Evolutionary conservation across 2,113 vertebrate species (phyloP), one percentile per base, ranked within the genome.

Genomic region (Dicerorhinus sumatrensis): DNA sequence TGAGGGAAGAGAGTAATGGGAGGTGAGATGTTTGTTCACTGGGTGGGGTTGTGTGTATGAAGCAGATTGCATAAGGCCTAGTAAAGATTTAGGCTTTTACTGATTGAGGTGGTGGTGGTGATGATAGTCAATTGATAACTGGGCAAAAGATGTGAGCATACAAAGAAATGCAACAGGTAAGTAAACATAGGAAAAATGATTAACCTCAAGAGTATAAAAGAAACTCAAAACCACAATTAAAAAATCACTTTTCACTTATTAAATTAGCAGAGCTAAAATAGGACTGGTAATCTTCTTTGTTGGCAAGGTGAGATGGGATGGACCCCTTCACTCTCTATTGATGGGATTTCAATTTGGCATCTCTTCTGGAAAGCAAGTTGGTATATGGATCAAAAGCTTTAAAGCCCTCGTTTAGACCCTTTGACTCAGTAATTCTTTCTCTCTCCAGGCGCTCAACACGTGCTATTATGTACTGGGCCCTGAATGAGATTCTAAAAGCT

Each of bases 301-400:
- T 83, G 69, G n/a, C 21, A 60, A 67, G 21, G 29, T 91, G 39
- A 96, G 21, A 20, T 92, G n/a, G 90, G 21, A 36, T 65, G 20
- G 58, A 81, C 17, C 17, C 25, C 72, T 87, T 70, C 33, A 42
- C 82, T 90, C 72, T 92, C 25, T 69, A 16, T 29, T 89, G 67
- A 72, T 82, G 76, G 21, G 16, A 54, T 82, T 85, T 96, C 39
- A 42, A 31, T 17, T 95, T 10, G 23, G 5, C 69, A 51, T 54
- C 3, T 86, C 54, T 89, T 93, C n/a, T 87, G 62, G 48, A 86
- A 94, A 95, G n/a, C 39, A 94, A 72, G 10, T 82, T 96, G 62
- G 12, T 83, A 58, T 85, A 31, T 58, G 42, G 17, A 18, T 54
- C 8, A 56, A 31, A 58, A 86, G 27, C 62, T 83, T 94, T 89